These are phyloP conservation scores for Cosmopolites sordidus DNA, from an alignment of 2,888 invertebrate genomes.

Conservation along the genomic window DNA sequence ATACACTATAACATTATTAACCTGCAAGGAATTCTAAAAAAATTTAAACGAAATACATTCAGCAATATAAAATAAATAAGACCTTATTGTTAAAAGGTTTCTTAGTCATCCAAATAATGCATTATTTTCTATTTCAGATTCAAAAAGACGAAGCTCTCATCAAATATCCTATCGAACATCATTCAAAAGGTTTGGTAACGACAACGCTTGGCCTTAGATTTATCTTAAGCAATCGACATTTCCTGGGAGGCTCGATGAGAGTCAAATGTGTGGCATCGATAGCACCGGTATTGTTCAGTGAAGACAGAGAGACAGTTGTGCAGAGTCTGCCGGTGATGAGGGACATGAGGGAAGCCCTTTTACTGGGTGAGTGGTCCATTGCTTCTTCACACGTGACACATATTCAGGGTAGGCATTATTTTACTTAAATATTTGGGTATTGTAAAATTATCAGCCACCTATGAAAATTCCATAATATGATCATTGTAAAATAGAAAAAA, in stretches of 20 bases:
- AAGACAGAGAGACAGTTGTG: conserved; percentile 56
- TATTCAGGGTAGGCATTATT: conserved; percentile 12
- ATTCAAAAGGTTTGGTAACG: conserved; percentile 57
- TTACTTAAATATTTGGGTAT: too few relatives aligned
- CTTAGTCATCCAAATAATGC: too few relatives aligned
- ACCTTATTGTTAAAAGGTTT: too few relatives aligned
- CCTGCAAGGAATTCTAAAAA: conserved; percentile 58
- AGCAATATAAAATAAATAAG: background rate
- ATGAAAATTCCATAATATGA: too few relatives aligned
- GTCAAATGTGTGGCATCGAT: conserved; percentile 60
- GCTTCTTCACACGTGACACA: conserved; percentile 13
- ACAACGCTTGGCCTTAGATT: conserved; percentile 56
- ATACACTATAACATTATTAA: too few relatives aligned
- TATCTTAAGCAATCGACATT: conserved; percentile 54
- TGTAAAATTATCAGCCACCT: too few relatives aligned
- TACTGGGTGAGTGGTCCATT: conserved; percentile 53
- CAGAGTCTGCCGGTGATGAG: conserved; percentile 55
- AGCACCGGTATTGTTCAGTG: conserved; percentile 58
- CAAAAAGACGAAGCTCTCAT: conserved; percentile 47
- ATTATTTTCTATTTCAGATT: conserved; percentile 18
- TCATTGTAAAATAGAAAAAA: too few relatives aligned
- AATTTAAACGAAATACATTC: background rate
- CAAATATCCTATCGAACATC: conserved; percentile 53
- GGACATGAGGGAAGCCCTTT: conserved; percentile 59
- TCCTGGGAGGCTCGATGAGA: conserved; percentile 57